phyloP scores from a whole-genome alignment of 1,140 invertebrate genomes.

The Idris sp. region DNA sequence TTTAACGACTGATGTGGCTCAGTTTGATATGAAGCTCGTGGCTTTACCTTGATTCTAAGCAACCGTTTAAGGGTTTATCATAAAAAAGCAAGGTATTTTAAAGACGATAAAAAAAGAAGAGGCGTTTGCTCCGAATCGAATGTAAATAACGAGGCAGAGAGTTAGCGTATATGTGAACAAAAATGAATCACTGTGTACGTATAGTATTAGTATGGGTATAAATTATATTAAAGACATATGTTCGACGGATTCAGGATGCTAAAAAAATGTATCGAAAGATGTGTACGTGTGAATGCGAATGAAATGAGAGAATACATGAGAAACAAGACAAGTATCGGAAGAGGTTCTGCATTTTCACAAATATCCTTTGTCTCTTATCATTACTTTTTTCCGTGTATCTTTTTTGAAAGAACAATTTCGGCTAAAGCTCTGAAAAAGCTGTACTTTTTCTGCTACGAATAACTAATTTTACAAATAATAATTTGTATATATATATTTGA shows the following conservation, averaged over 20 bases:
- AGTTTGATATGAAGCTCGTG: constrained; percentile 61
- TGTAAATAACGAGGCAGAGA: constrained; percentile 61
- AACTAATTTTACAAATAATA: no score
- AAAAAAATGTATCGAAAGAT: constrained; percentile 30
- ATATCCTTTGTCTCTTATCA: constrained; percentile 60
- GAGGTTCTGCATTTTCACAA: constrained; percentile 74
- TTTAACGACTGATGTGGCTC: constrained; percentile 61
- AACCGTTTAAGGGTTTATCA: constrained; percentile 41
- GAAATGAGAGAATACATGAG: constrained; percentile 13
- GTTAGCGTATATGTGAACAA: constrained; percentile 40
- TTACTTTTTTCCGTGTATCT: no score
- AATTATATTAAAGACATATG: constrained; percentile 61
- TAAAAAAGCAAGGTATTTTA: constrained; percentile 43
- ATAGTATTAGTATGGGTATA: constrained; percentile 71
- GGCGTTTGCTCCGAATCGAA: constrained; percentile 63
- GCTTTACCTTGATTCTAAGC: constrained; percentile 59
- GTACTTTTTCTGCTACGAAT: no score
- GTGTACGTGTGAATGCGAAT: constrained; percentile 10
- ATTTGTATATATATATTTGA: no score
- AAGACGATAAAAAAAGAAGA: constrained; percentile 37
- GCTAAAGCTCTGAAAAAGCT: no score
- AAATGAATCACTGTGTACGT: constrained; percentile 68
- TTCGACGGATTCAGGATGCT: constrained; percentile 62
- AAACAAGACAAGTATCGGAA: constrained; percentile 46
- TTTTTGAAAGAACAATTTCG: no score